A percentile compares a stretch with the other conserved stretches of the same genome.
Evolutionary conservation across 2,797 vertebrate genomes (phyloP).

Genomic region (Argyrosomus regius): DNA sequence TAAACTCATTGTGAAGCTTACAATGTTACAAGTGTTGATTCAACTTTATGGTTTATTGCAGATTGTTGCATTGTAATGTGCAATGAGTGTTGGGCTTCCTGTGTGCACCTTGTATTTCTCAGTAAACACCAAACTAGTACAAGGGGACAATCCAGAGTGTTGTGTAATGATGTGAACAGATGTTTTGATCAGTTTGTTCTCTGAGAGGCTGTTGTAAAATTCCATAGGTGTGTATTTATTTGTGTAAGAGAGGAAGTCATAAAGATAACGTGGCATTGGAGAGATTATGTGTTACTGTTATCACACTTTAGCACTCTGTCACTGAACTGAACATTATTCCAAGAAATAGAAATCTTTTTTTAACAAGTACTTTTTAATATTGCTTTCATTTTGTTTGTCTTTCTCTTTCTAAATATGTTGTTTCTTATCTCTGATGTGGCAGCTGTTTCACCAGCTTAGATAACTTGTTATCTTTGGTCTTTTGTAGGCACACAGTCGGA

Average conservation of each 20-base stretch:
- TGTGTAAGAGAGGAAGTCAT: constrained; percentile 51
- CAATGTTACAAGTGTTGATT: neutral
- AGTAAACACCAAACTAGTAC: neutral
- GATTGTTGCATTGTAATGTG: neutral
- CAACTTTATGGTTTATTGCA: neutral
- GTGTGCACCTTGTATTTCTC: constrained; percentile 9
- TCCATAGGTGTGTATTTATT: constrained; percentile 30
- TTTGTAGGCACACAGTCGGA: constrained; percentile 93
- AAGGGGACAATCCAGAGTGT: neutral
- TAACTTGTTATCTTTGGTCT: constrained; percentile 36
- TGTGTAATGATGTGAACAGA: neutral
- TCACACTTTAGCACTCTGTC: neutral
- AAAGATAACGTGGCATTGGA: constrained; percentile 57
- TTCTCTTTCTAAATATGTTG: neutral
- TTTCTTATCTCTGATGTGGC: neutral
- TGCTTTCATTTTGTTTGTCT: neutral
- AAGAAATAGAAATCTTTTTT: neutral
- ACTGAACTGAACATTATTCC: neutral
- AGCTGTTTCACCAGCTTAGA: neutral
- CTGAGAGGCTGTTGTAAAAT: constrained; percentile 36
- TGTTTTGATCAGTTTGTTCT: constrained; percentile 20
- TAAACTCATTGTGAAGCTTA: neutral
- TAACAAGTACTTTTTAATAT: neutral
- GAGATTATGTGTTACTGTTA: constrained; percentile 15
- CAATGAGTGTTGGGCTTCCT: neutral